Conservation (phyloP, 2,113 vertebrate genomes). For the Formicarius rufipectus region DNA sequence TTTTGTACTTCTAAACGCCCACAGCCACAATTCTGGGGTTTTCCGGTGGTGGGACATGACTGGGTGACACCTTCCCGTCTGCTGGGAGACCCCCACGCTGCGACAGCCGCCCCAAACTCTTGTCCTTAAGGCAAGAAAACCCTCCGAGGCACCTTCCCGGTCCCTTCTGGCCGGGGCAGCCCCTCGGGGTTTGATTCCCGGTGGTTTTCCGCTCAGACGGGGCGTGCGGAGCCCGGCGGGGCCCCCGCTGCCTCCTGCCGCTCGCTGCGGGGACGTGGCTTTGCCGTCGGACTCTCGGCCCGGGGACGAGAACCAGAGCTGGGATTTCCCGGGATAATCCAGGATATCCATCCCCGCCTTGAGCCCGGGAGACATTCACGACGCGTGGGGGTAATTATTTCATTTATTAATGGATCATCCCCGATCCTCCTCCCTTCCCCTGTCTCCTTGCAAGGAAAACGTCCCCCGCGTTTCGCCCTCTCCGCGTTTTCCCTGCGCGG, state of each 20-base stretch:
- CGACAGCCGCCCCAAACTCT: rapidly evolving
- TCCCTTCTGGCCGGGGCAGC: neutral
- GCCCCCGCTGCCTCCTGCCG: neutral
- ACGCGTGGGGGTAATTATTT: neutral
- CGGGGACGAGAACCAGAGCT: too few relatives aligned
- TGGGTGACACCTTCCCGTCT: neutral
- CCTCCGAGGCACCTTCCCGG: neutral
- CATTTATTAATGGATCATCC: neutral
- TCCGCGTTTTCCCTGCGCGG: neutral
- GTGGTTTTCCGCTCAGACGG: neutral
- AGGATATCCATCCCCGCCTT: neutral
- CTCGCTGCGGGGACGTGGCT: neutral
- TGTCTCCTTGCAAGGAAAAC: neutral
- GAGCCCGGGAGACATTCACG: too few relatives aligned
- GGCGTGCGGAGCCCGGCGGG: neutral
- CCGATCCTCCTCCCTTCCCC: neutral
- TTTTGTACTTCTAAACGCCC: neutral
- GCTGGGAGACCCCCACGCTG: neutral
- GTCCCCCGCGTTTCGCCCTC: neutral
- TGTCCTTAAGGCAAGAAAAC: neutral
- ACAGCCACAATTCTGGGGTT: rapidly evolving
- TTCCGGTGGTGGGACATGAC: neutral
- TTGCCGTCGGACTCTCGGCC: neutral
- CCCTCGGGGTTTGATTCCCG: neutral
- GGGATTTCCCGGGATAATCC: neutral